These are phyloP conservation scores for Ceratina japonica DNA, from an alignment of 1,140 invertebrate genomes.

Conservation along the genomic window DNA sequence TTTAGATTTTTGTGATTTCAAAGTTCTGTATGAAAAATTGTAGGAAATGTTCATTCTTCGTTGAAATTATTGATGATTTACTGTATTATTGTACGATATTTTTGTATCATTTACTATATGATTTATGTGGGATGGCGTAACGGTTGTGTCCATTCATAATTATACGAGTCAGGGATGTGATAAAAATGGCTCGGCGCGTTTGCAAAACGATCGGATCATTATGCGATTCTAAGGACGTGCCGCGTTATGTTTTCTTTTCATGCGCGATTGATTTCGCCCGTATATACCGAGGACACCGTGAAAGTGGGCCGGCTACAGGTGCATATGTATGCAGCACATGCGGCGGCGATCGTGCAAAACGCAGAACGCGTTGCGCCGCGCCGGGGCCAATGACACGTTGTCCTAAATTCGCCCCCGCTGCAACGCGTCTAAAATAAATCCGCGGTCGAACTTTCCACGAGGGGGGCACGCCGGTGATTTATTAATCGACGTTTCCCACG, in stretches of 20 bases:
- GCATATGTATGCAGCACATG: constrained; percentile 56
- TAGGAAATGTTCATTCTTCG: too few relatives aligned
- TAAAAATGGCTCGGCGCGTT: too few relatives aligned
- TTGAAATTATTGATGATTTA: too few relatives aligned
- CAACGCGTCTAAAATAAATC: constrained; percentile 57
- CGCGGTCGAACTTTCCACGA: constrained; percentile 45
- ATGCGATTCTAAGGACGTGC: constrained; percentile 9
- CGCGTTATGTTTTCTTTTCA: constrained; percentile 21
- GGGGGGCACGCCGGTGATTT: constrained; percentile 23
- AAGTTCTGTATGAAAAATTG: too few relatives aligned
- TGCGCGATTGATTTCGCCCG: constrained; percentile 45
- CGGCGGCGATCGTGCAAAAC: constrained; percentile 32
- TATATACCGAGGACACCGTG: constrained; percentile 32
- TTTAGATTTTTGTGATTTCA: too few relatives aligned
- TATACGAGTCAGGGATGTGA: too few relatives aligned
- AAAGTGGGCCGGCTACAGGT: constrained; percentile 52
- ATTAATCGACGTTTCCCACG: constrained; percentile 19
- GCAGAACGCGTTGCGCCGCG: constrained; percentile 3
- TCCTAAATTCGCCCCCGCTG: constrained; percentile 55
- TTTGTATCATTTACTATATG: too few relatives aligned
- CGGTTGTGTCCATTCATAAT: too few relatives aligned
- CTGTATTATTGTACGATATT: too few relatives aligned
- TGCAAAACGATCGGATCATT: neutral
- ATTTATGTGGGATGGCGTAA: too few relatives aligned
- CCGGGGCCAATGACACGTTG: constrained; percentile 58